Evolutionary conservation across 2,113 vertebrate genomes (phyloP).

Genomic region (Pampusana beccarii): DNA sequence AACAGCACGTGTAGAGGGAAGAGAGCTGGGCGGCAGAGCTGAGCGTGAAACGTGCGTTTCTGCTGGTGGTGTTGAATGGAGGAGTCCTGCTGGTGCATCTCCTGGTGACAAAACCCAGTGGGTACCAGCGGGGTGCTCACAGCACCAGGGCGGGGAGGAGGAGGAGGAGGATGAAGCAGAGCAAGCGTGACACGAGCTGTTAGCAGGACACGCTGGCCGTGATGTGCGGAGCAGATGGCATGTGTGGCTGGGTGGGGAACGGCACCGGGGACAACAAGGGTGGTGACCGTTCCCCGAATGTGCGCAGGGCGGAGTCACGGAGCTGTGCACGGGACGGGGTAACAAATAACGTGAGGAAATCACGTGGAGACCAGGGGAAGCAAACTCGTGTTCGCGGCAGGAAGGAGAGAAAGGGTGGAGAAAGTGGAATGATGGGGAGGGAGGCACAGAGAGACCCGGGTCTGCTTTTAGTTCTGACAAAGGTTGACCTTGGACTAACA

Average conservation of each 20-base stretch:
- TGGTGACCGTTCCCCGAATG: neutral
- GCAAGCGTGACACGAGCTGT: neutral
- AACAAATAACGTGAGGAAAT: slow-evolving; percentile 61
- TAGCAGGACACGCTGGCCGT: accelerated
- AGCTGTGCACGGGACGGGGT: neutral
- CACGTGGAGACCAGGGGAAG: slow-evolving; percentile 60
- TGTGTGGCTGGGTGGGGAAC: neutral
- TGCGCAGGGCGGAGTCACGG: neutral
- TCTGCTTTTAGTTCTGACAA: neutral
- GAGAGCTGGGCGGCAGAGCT: neutral
- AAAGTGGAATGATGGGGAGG: slow-evolving; percentile 38
- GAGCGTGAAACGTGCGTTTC: accelerated
- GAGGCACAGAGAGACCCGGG: neutral
- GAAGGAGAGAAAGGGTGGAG: slow-evolving; percentile 65
- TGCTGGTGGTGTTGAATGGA: neutral
- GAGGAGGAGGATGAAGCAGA: neutral
- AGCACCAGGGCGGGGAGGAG: neutral
- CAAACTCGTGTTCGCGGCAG: neutral
- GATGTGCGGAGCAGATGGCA: neutral
- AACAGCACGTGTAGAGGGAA: accelerated
- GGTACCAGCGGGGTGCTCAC: neutral
- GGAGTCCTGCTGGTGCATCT: neutral
- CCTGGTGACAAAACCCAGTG: neutral
- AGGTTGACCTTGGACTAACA: neutral
- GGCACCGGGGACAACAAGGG: slow-evolving; percentile 23